Conservation (phyloP, 2,113 vertebrate species). For the Axis porcinus region DNA sequence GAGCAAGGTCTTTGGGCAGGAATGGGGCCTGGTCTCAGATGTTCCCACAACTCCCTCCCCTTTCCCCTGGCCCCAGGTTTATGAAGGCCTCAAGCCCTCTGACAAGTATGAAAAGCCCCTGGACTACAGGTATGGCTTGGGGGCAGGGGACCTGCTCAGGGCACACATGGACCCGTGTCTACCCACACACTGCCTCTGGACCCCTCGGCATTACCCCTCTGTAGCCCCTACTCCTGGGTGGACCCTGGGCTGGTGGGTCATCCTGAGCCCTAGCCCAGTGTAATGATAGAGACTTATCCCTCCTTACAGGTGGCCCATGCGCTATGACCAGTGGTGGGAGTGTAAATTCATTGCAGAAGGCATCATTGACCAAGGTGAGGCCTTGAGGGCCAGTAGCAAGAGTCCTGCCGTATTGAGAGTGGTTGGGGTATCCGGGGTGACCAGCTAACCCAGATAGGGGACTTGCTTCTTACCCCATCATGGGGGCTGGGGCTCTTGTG, state of each 20-base stretch:
- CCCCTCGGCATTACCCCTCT: neutral
- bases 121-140: slow-evolving; percentile 89
- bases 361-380: slow-evolving; percentile 96
- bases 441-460: neutral
- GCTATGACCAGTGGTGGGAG: slow-evolving; percentile 99
- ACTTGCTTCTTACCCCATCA: neutral
- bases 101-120: slow-evolving; percentile 96
- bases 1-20: neutral
- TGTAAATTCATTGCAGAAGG: slow-evolving; percentile 99
- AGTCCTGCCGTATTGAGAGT: neutral
- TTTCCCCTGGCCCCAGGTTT: slow-evolving; percentile 84
- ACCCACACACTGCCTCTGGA: neutral
- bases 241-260: neutral
- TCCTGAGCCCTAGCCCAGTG: neutral
- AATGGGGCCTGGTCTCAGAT: neutral
- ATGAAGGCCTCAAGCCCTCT: slow-evolving; percentile 95
- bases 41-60: neutral
- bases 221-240: neutral
- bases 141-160: neutral
- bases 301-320: slow-evolving; percentile 90
- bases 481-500: neutral
- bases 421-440: neutral
- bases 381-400: neutral
- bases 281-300: neutral
- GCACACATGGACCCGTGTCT: neutral